A percentile compares a stretch with the other conserved stretches of the same genome.
These are phyloP conservation scores for Drosophila sulfurigaster DNA, from an alignment of 1,140 invertebrate species.

Conservation along the genomic window DNA sequence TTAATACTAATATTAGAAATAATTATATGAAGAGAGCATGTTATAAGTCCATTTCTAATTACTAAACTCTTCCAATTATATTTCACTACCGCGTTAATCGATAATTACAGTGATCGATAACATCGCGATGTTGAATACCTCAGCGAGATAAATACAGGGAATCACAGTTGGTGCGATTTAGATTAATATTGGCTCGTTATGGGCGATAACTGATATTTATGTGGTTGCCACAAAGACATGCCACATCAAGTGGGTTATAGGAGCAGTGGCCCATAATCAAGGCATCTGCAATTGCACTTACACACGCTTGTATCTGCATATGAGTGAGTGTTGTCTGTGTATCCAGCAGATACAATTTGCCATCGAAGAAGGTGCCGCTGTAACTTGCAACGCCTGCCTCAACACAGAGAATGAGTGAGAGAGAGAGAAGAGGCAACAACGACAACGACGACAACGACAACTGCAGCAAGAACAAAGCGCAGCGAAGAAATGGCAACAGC, in stretches of 20 bases:
- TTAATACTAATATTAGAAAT: too few relatives aligned
- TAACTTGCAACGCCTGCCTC: conserved; percentile 40
- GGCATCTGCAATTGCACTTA: conserved; percentile 12
- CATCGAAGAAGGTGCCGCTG: conserved; percentile 7
- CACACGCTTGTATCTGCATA: conserved; percentile 10
- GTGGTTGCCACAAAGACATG: conserved; percentile 1
- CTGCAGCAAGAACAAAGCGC: conserved; percentile 55
- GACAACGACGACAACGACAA: conserved; percentile 48
- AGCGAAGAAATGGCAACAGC: conserved; percentile 59
- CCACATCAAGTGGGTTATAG: conserved; percentile 17
- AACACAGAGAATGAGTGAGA: conserved; percentile 1
- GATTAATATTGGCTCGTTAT: conserved; percentile 19
- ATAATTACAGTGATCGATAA: background rate
- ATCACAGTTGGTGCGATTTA: conserved; percentile 7
- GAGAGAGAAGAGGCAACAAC: conserved; percentile 27
- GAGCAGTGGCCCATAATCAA: conserved; percentile 26
- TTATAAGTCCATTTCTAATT: too few relatives aligned
- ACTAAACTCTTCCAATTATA: too few relatives aligned
- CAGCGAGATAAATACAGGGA: background rate
- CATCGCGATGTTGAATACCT: background rate
- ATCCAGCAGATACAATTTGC: conserved; percentile 45
- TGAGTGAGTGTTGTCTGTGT: background rate
- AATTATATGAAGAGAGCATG: too few relatives aligned
- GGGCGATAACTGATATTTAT: conserved; percentile 33
- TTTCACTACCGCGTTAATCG: background rate